Conservation (phyloP, 2,797 vertebrate species). For the Hydrophis major region DNA sequence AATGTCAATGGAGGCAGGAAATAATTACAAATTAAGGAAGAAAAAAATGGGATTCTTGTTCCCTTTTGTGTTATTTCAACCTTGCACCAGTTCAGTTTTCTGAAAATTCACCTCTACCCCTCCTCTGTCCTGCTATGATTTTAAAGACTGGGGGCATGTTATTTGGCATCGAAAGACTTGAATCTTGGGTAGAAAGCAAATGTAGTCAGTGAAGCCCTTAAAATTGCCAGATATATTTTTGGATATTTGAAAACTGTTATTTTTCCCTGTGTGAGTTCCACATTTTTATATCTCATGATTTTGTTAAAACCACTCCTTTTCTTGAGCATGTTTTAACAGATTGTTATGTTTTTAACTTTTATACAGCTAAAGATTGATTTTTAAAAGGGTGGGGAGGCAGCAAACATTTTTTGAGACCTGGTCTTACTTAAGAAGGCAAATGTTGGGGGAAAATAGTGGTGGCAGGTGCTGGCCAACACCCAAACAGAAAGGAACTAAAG, state of each 20-base stretch:
- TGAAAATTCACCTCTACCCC: background rate
- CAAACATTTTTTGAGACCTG: background rate
- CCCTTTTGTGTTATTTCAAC: background rate
- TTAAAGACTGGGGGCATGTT: background rate
- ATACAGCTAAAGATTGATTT: background rate
- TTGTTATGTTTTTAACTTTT: background rate
- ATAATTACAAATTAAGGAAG: background rate
- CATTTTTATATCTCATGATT: background rate
- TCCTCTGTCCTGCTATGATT: background rate
- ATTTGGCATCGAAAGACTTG: background rate
- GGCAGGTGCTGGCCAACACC: background rate
- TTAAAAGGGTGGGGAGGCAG: background rate
- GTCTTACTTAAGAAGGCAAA: background rate
- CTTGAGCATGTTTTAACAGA: background rate
- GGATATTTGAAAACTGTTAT: background rate
- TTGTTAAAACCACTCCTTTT: background rate
- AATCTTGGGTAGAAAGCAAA: background rate
- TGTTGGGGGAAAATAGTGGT: background rate
- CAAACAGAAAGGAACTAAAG: background rate
- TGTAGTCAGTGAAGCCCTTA: background rate
- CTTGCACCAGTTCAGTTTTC: background rate
- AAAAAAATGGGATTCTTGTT: background rate
- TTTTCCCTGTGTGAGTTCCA: background rate
- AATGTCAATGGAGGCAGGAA: background rate
- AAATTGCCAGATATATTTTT: background rate